phyloP scores from a whole-genome alignment of 2,888 invertebrate genomes.

The Lasioglossum calceatum region DNA sequence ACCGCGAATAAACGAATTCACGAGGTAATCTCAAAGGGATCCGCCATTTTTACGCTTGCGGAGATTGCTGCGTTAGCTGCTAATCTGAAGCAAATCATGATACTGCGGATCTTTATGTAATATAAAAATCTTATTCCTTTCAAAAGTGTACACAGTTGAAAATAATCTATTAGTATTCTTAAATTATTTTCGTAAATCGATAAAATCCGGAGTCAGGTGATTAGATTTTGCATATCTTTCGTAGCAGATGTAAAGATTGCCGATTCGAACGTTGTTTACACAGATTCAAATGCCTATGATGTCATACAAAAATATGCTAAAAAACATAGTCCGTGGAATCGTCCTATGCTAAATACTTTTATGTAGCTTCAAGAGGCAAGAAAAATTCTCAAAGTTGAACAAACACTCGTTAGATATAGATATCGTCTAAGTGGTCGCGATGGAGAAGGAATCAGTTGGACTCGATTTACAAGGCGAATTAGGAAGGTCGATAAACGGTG shows the following conservation, averaged over 20 bases:
- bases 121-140: no score
- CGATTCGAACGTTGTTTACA: neutral
- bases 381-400: neutral
- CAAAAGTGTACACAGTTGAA: no score
- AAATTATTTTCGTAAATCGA: no score
- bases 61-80: neutral
- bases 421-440: neutral
- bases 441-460: neutral
- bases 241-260: neutral
- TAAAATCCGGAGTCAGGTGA: neutral
- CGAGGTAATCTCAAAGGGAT: neutral
- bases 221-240: neutral
- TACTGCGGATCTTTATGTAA: no score
- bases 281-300: neutral
- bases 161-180: no score
- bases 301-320: neutral
- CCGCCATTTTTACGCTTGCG: neutral
- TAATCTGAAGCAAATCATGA: neutral
- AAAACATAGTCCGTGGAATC: neutral
- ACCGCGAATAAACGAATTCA: neutral
- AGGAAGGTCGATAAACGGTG: neutral
- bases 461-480: neutral
- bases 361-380: neutral
- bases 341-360: neutral
- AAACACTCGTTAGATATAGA: neutral